These are phyloP conservation scores for Palythoa caribaeorum DNA, from an alignment of 92 coral and sea anemone species.

Conservation along the genomic window DNA sequence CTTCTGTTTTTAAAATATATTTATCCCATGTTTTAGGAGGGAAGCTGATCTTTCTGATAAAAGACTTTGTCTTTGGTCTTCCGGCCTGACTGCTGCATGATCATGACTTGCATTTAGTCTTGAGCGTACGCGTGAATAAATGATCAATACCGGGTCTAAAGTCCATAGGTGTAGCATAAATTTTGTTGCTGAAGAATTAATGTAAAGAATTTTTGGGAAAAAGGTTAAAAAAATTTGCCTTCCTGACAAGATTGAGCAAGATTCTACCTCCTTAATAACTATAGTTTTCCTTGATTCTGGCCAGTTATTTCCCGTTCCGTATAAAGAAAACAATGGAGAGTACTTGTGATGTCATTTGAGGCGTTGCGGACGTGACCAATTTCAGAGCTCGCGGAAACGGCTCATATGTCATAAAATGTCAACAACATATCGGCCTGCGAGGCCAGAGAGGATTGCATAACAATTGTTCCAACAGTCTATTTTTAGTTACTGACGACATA, in stretches of 20 bases:
- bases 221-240: too few relatives aligned
- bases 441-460: constrained; percentile 11
- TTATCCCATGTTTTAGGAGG: too few relatives aligned
- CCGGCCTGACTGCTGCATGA: too few relatives aligned
- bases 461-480: constrained; percentile 11
- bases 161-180: too few relatives aligned
- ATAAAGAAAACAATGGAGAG: neutral
- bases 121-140: too few relatives aligned
- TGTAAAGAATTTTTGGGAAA: too few relatives aligned
- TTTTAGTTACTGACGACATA: constrained; percentile 33
- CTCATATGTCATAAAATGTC: neutral
- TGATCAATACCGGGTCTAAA: too few relatives aligned
- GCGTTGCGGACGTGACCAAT: constrained; percentile 34
- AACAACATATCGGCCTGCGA: neutral
- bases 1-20: too few relatives aligned
- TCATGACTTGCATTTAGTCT: too few relatives aligned
- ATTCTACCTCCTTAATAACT: neutral
- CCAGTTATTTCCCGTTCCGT: neutral
- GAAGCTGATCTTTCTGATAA: too few relatives aligned
- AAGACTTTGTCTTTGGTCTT: too few relatives aligned
- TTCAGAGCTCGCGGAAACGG: constrained; percentile 1
- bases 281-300: neutral
- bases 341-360: constrained; percentile 12
- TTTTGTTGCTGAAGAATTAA: too few relatives aligned
- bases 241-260: neutral